Evolutionary conservation across 2,113 vertebrate species (phyloP).

Genomic region (Reinhardtius hippoglossoides): DNA sequence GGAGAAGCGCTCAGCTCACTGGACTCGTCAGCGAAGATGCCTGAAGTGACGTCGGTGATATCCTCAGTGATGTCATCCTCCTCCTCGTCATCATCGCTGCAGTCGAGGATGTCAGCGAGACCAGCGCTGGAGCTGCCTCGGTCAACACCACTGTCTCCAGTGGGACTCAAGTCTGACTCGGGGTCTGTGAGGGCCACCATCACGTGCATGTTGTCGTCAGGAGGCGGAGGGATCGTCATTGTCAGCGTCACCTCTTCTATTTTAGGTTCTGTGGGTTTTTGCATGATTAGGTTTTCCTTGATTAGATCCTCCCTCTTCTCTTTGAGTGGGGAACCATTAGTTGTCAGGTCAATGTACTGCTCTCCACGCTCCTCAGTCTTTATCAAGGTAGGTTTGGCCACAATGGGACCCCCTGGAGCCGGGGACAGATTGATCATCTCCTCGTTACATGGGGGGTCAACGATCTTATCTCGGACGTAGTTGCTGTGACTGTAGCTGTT

Average conservation of each 20-base stretch:
- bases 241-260: constrained; percentile 53
- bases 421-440: constrained; percentile 75
- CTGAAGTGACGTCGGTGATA: constrained; percentile 86
- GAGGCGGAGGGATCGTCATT: constrained; percentile 45
- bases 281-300: constrained; percentile 54
- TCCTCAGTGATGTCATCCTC: constrained; percentile 77
- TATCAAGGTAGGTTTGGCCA: constrained; percentile 59
- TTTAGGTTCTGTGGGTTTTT: constrained; percentile 46
- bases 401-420: constrained; percentile 71
- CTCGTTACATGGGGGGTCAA: constrained; percentile 58
- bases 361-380: constrained; percentile 59
- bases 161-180: constrained; percentile 68
- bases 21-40: constrained; percentile 85
- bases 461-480: constrained; percentile 73
- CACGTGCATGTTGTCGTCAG: constrained; percentile 56
- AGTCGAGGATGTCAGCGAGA: constrained; percentile 81
- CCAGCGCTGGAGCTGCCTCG: constrained; percentile 78
- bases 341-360: constrained; percentile 53
- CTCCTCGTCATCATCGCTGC: constrained; percentile 79
- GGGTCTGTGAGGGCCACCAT: constrained; percentile 65
- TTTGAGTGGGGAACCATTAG: constrained; percentile 18
- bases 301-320: constrained; percentile 51
- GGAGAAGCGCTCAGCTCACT: constrained; percentile 71
- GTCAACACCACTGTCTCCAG: constrained; percentile 69
- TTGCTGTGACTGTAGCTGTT: constrained; percentile 65